Conservation (phyloP, 1,140 invertebrate genomes). For the Drosophila subpulchrella region DNA sequence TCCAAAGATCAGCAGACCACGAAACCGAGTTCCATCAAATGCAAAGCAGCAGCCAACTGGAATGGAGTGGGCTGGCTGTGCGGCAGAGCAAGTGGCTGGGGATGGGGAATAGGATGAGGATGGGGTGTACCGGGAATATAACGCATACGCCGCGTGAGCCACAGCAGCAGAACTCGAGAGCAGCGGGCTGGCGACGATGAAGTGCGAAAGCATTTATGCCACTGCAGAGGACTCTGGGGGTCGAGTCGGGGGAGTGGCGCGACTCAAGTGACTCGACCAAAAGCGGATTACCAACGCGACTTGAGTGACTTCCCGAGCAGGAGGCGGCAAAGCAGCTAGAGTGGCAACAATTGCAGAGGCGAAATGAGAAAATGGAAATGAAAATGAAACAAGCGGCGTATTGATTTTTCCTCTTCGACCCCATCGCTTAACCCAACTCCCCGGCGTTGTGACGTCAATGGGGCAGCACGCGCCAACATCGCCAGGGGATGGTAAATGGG, state of each 20-base stretch:
- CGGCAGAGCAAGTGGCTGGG: slow-evolving; percentile 1
- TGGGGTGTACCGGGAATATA: slow-evolving; percentile 29
- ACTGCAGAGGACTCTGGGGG: slow-evolving; percentile 9
- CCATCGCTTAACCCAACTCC: slow-evolving; percentile 48
- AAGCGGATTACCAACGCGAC: slow-evolving; percentile 72
- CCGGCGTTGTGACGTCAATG: slow-evolving; percentile 66
- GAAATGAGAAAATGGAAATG: slow-evolving; percentile 27
- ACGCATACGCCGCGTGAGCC: slow-evolving; percentile 60
- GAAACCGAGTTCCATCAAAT: slow-evolving; percentile 54
- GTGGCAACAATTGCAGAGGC: slow-evolving; percentile 23
- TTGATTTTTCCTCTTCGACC: slow-evolving; percentile 57
- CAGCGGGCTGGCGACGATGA: slow-evolving; percentile 27
- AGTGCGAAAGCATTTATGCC: slow-evolving; percentile 69
- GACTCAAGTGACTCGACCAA: slow-evolving; percentile 65
- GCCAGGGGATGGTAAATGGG: not conserved
- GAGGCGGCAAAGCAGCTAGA: slow-evolving; percentile 24
- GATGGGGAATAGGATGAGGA: not conserved
- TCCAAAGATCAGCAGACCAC: slow-evolving; percentile 61
- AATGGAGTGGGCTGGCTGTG: slow-evolving; percentile 50
- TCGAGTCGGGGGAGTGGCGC: not conserved
- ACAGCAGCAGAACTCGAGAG: slow-evolving; percentile 32
- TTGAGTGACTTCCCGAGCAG: slow-evolving; percentile 66
- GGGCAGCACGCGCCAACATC: slow-evolving; percentile 30
- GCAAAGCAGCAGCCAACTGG: slow-evolving; percentile 69
- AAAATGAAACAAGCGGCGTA: slow-evolving; percentile 62